Evolutionary conservation across 30 jellyfish, hydroid and myxozoan genomes (phyloP), one percentile per base, ranked within the genome.

Genomic region (Mastigias papua): DNA sequence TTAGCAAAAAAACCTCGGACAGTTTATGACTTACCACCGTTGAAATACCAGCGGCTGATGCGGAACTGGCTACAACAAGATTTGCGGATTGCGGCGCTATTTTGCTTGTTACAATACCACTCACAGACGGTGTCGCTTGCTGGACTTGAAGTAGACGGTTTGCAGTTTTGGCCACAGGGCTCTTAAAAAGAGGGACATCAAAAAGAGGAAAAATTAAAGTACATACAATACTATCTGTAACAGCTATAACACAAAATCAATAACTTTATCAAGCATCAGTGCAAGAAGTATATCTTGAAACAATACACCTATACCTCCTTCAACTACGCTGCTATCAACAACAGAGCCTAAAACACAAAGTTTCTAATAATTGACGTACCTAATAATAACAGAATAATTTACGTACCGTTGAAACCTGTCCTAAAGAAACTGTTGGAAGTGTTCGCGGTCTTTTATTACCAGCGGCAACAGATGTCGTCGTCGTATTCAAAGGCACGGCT

Each of bases 391-490:
- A 42, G 9, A 30, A 27, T n/a, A 80, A n/a, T n/a, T 35, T 23
- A 84, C 94, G 25, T 61, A 86, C 94, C 88, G 94, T 30, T 37
- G 88, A 82, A 29, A 76, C 79, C 27, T 73, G 94, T 26, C 88
- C 86, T 10, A 86, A 22, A 2, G 94, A 86, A 21, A 86, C 94
- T 35, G 88, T 74, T 32, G 88, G 86, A 2, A 83, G 86, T 1
- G 92, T 54, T 23, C 92, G 69, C 25, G 92, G 86, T 34, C 96
- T 27, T 30, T 86, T 92, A 73, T 60, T 87, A 37, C 95, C 97
- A 30, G 98, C 93, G 65, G 83, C 76, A 33, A 93, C 73, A 29
- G 98, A 86, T 34, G 98, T 74, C 28, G 98, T 26, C 19, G 98
- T 34, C n/a, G 97, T 71, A 57, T 73, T 78, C 35, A 83, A 85